Evolutionary conservation across 1,140 invertebrate genomes (phyloP).

Genomic region (Chlorops oryzae): DNA sequence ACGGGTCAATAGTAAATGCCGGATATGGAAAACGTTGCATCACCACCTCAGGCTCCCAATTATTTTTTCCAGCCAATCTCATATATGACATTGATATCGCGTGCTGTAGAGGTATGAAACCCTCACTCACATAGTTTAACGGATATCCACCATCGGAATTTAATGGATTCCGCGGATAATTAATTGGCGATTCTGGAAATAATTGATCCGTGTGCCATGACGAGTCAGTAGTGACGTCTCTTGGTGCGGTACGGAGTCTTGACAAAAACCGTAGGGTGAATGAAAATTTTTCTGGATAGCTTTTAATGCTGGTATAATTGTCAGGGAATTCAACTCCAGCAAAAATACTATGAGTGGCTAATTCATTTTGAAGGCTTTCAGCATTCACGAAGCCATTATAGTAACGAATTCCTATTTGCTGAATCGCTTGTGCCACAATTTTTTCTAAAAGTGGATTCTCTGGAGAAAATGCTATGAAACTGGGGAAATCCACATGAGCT

Average conservation of each 20-base stretch:
- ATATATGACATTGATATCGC: slow-evolving; percentile 43
- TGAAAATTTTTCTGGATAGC: slow-evolving; percentile 4
- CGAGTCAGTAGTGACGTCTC: slow-evolving; percentile 3
- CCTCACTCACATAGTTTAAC: slow-evolving; percentile 52
- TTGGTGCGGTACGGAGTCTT: slow-evolving; percentile 18
- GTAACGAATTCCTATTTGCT: neutral
- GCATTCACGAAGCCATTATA: neutral
- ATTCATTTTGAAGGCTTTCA: slow-evolving; percentile 7
- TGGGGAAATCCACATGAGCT: no score
- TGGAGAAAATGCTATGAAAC: no score
- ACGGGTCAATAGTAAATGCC: slow-evolving; percentile 61
- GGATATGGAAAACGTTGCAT: slow-evolving; percentile 62
- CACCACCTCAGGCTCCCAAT: slow-evolving; percentile 3
- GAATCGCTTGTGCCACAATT: neutral
- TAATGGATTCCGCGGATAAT: slow-evolving; percentile 9
- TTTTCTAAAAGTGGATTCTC: no score
- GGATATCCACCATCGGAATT: neutral
- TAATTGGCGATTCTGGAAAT: neutral
- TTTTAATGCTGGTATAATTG: neutral
- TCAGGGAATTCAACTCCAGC: slow-evolving; percentile 17
- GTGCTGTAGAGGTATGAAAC: slow-evolving; percentile 55
- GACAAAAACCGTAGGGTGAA: slow-evolving; percentile 22
- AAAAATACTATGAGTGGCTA: slow-evolving; percentile 15
- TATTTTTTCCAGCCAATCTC: neutral
- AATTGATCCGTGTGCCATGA: neutral